Evolutionary conservation across 2,888 invertebrate species (phyloP).

Genomic region (Pachycephus smyrnensis): DNA sequence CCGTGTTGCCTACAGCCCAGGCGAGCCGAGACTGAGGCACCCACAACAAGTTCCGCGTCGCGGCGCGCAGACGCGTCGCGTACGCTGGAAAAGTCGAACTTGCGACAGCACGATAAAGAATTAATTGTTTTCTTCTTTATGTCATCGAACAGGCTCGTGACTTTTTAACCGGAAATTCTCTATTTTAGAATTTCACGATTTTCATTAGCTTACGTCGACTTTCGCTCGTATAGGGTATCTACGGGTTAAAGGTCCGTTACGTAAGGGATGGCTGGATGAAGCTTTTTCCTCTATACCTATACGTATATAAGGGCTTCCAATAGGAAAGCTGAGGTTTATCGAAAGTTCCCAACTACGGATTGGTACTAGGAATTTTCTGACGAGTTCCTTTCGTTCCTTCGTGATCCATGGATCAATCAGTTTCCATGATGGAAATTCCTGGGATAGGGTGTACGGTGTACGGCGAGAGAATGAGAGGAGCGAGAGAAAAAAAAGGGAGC

Average conservation of each 20-base stretch:
- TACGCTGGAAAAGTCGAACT: constrained; percentile 1
- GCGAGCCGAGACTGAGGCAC: constrained; percentile 62
- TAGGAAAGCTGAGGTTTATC: background rate
- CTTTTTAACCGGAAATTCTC: background rate
- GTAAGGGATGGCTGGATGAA: background rate
- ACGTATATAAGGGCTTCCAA: background rate
- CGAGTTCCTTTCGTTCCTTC: background rate
- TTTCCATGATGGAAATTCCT: background rate
- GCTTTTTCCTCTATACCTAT: background rate
- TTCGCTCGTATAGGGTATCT: background rate
- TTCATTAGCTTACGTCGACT: background rate
- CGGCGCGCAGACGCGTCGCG: constrained; percentile 39
- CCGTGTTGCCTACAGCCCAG: constrained; percentile 60
- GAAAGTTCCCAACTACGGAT: background rate
- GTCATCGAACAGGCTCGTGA: too few relatives aligned
- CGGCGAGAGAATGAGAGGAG: background rate
- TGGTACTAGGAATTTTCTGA: background rate
- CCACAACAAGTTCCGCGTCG: constrained; percentile 51
- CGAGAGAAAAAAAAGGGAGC: background rate
- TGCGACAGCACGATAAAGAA: constrained; percentile 34
- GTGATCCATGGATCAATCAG: background rate
- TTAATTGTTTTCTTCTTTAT: constrained; percentile 37
- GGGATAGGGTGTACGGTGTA: background rate
- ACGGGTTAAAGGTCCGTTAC: background rate
- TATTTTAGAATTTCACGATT: background rate